Evolutionary conservation across 2,888 invertebrate species (phyloP).

Genomic region (Deroplatys truncata): DNA sequence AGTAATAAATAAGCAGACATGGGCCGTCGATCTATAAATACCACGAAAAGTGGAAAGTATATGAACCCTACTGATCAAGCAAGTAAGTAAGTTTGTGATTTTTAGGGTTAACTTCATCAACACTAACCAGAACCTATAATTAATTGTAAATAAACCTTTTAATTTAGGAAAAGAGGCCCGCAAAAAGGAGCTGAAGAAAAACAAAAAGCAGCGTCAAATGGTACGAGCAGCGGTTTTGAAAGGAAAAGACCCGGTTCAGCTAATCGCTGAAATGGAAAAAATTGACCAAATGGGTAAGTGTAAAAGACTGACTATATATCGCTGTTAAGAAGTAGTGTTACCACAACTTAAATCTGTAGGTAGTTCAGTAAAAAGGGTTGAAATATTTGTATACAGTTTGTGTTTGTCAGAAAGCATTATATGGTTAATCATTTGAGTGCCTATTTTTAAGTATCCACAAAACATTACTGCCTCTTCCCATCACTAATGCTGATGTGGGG

Average conservation of each 20-base stretch:
- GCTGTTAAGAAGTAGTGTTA: no score
- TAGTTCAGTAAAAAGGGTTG: no score
- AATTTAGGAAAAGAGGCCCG: conserved; percentile 88
- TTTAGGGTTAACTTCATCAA: not conserved
- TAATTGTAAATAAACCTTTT: not conserved
- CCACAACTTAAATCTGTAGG: no score
- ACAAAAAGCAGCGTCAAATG: conserved; percentile 94
- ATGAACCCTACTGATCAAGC: conserved; percentile 99
- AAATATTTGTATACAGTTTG: no score
- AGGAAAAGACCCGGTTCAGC: conserved; percentile 94
- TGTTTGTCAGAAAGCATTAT: no score
- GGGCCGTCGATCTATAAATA: conserved; percentile 95
- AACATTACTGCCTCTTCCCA: no score
- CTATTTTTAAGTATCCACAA: no score
- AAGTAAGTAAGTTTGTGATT: conserved; percentile 71
- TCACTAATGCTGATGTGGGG: no score
- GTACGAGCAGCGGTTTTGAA: conserved; percentile 95
- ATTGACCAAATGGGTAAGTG: conserved; percentile 94
- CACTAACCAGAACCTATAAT: no score
- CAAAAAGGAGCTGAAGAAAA: conserved; percentile 96
- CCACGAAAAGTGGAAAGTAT: conserved; percentile 99
- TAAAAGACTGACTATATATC: not conserved
- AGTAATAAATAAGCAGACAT: conserved; percentile 47
- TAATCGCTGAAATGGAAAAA: conserved; percentile 93
- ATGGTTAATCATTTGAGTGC: no score